These are phyloP conservation scores for Sesia bembeciformis DNA, from an alignment of 2,888 invertebrate species.

Conservation along the genomic window DNA sequence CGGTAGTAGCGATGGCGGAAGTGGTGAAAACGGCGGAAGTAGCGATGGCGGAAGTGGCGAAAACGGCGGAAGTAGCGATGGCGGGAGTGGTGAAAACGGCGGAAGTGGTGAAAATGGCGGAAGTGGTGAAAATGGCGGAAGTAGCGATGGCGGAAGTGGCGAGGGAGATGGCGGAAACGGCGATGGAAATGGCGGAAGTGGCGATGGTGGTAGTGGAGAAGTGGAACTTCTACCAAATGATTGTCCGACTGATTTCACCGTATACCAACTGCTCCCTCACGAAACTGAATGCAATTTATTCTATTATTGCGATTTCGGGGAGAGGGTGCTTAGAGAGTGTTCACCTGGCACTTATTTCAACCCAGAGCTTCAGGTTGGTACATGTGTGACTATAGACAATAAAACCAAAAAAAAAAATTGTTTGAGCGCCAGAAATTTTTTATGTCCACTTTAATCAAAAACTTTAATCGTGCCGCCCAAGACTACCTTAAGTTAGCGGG, in stretches of 20 bases:
- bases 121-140: background rate
- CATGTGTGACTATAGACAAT: background rate
- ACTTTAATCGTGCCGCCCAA: background rate
- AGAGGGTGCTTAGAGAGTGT: slow-evolving; percentile 22
- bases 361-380: slow-evolving; percentile 22
- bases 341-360: slow-evolving; percentile 28
- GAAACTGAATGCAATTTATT: slow-evolving; percentile 31
- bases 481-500: background rate
- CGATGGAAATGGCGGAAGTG: slow-evolving; percentile 3
- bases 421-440: background rate
- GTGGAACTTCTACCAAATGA: slow-evolving; percentile 10
- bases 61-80: background rate
- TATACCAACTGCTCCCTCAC: slow-evolving; percentile 31
- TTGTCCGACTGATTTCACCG: slow-evolving; percentile 16
- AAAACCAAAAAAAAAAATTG: background rate
- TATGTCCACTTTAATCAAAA: background rate
- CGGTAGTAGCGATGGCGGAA: slow-evolving; percentile 1
- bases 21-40: background rate
- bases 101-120: background rate
- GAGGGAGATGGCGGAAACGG: slow-evolving; percentile 3
- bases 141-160: slow-evolving; percentile 1
- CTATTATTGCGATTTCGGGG: slow-evolving; percentile 32
- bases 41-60: too few relatives aligned
- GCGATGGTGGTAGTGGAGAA: slow-evolving; percentile 1
- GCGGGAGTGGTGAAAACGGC: slow-evolving; percentile 1